Percentiles rank a stretch among this genome's conserved stretches.
These are phyloP conservation scores for Panthera uncia DNA, from an alignment of 2,113 vertebrate species.

Conservation along the genomic window DNA sequence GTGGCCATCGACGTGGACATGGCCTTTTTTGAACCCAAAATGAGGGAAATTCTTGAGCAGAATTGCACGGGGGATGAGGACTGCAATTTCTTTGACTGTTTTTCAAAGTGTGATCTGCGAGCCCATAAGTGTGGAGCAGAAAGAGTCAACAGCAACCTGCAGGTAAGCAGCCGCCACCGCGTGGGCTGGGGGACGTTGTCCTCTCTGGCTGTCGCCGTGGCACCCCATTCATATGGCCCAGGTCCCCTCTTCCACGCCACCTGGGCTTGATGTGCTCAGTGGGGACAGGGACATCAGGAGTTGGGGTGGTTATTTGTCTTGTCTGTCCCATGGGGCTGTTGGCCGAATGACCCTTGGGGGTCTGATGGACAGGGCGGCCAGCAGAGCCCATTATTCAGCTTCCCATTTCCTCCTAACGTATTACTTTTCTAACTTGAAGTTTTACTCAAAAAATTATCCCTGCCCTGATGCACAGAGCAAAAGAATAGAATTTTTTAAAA, in stretches of 20 bases:
- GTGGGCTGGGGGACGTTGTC: accelerated
- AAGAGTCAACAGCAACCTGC: constrained; percentile 95
- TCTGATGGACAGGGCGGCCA: neutral
- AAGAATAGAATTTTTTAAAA: neutral
- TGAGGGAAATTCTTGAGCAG: constrained; percentile 96
- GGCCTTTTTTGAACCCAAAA: constrained; percentile 99
- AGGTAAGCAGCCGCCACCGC: constrained; percentile 83
- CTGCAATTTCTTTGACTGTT: constrained; percentile 98
- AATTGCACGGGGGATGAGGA: constrained; percentile 96
- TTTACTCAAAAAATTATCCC: neutral
- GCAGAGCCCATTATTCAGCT: neutral
- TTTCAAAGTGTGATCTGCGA: constrained; percentile 90
- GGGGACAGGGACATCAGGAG: neutral
- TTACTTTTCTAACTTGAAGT: neutral
- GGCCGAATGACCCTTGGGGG: neutral
- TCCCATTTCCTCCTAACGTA: neutral
- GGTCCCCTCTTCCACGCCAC: accelerated
- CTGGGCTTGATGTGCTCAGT: neutral
- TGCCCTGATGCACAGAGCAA: neutral
- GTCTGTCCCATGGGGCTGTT: neutral
- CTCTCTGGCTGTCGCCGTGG: accelerated
- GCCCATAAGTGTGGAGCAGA: constrained; percentile 88
- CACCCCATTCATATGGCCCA: accelerated
- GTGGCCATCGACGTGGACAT: constrained; percentile 99
- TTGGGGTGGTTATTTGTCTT: neutral